phyloP scores from a whole-genome alignment of 2,797 vertebrate genomes.

The Gallinago nigripennis region DNA sequence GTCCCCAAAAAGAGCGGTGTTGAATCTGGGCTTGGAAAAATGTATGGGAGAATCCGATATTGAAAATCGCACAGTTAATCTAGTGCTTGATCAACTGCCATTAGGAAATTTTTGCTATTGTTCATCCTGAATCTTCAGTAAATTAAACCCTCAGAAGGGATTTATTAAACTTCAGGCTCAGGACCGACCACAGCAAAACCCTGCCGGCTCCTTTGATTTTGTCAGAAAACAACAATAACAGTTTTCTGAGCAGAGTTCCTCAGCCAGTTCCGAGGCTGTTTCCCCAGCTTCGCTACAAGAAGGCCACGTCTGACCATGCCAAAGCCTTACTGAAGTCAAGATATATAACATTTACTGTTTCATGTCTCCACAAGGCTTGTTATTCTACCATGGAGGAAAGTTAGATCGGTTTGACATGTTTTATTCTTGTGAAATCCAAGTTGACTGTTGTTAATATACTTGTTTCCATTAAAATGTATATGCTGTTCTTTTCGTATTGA shows the following conservation, averaged over 20 bases:
- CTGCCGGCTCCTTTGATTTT: not conserved
- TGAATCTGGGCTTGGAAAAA: not conserved
- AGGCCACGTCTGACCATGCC: accelerated
- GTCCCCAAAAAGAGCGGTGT: not conserved
- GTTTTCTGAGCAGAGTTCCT: not conserved
- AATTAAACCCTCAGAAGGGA: not conserved
- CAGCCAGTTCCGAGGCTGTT: not conserved
- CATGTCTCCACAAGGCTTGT: not conserved
- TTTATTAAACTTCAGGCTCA: not conserved
- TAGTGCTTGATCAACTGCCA: not conserved
- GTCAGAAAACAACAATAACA: not conserved
- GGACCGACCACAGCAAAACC: not conserved
- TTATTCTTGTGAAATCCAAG: not conserved
- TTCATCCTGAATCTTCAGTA: not conserved
- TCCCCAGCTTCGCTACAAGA: not conserved
- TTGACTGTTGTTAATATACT: not conserved
- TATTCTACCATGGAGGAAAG: not conserved
- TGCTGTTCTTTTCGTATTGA: accelerated
- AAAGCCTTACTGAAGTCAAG: not conserved
- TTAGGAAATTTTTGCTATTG: not conserved
- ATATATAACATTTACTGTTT: not conserved
- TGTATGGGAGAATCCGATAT: not conserved
- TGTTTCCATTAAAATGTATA: not conserved
- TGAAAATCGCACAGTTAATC: not conserved
- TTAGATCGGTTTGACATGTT: accelerated